Base-by-base conservation (phyloP, 2,888 invertebrate genomes). In the Clusia tigrina region DNA sequence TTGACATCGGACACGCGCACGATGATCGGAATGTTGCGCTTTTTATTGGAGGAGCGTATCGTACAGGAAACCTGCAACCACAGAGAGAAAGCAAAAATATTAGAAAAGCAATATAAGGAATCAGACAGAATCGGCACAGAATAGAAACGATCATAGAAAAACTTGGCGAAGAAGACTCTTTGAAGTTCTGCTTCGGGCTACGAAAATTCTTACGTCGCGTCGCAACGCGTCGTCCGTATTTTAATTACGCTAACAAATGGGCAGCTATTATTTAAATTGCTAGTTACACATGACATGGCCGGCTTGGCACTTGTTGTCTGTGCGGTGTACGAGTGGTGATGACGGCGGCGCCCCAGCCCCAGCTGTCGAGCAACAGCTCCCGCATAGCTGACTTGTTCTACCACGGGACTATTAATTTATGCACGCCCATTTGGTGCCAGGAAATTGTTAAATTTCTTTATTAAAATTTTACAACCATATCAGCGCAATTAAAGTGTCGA, bases 1-100 rank as follows among this genome's bases (percentile, higher is more conserved):
- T 95, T 95, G 81, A 95, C 89, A 85, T 95, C 95, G 38, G 93
- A 93, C 74, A 95, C 92, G 84, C 95, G 87, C 70, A 94, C 94
- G 80, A 95, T 94, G 73, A 95, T 90, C 62, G 95, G 95, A 82
- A 94, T 92, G 67, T 91, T 93, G 69, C 92, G 88, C 81, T 91
- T 90, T 81, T 92, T 93, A 83, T 89, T 89, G 52, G 92, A 91
- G 57, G 90, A 87, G 85, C 89, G 90, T 73, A 93, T 89, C 69
- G 92, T 91, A 82, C 95, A 95, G 69, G 91, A 90, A 82, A 94
- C 86, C 94, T 94, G 86, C 64, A 86, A 87, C 63, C 60, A 25
- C 64, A 62, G 22, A 38, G 51, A n/a, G 59, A 59, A 23, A 6
- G 6, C 6, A 54, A 26, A 54, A 22, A 10, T 6, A 12, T 12